Conservation (phyloP, 2,113 vertebrate genomes). For the Urocolius indicus region DNA sequence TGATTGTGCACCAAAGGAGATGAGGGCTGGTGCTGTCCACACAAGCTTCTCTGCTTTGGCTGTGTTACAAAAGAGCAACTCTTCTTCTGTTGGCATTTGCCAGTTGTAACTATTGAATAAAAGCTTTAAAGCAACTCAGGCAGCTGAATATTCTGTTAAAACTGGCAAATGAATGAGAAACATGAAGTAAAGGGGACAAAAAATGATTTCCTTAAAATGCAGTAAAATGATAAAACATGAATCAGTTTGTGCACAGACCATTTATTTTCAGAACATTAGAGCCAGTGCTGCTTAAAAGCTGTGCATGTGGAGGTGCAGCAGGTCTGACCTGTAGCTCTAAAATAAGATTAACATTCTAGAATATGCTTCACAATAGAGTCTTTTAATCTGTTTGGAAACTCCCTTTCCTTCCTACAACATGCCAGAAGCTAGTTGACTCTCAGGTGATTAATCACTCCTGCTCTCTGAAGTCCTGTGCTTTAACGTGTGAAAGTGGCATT, state of each 20-base stretch:
- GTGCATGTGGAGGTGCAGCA: not conserved
- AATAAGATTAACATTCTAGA: not conserved
- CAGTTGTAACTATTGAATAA: not conserved
- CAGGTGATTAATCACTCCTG: slow-evolving; percentile 14
- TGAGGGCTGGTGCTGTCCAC: not conserved
- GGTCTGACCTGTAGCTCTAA: slow-evolving; percentile 7
- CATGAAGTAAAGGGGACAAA: not conserved
- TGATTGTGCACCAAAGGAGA: not conserved
- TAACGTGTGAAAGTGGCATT: slow-evolving; percentile 25
- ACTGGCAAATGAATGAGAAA: not conserved
- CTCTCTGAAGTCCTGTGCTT: slow-evolving; percentile 32
- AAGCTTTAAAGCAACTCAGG: not conserved
- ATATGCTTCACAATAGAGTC: not conserved
- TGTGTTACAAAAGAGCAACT: not conserved
- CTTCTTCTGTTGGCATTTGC: not conserved
- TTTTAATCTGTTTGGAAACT: slow-evolving; percentile 55
- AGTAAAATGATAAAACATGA: not conserved
- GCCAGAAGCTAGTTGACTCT: slow-evolving; percentile 7
- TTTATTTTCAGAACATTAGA: not conserved
- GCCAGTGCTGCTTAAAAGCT: not conserved
- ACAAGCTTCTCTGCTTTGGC: not conserved
- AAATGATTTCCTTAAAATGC: not conserved
- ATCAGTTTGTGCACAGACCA: not conserved
- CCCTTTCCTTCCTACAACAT: slow-evolving; percentile 5
- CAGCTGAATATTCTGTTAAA: not conserved